Evolutionary conservation across 2,888 invertebrate genomes (phyloP).

Genomic region (Eristalinus aeneus): DNA sequence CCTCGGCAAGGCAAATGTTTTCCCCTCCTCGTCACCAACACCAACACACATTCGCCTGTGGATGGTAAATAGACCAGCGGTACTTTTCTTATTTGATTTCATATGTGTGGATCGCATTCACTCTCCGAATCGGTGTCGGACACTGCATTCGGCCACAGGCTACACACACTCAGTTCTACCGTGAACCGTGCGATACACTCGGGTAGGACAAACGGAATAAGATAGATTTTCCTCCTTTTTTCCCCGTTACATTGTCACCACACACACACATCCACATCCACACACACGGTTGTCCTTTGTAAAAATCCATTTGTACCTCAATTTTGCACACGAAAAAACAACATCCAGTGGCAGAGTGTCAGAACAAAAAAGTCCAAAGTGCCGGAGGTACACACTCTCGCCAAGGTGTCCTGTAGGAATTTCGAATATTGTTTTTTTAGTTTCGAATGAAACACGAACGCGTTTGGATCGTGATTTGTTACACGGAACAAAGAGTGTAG

Average conservation of each 20-base stretch:
- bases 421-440: slow-evolving; percentile 75
- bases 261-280: slow-evolving; percentile 49
- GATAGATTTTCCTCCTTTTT: slow-evolving; percentile 37
- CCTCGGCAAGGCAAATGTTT: slow-evolving; percentile 4
- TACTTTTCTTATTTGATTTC: slow-evolving; percentile 52
- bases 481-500: background rate
- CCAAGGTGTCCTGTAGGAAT: slow-evolving; percentile 72
- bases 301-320: slow-evolving; percentile 44
- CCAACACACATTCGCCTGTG: slow-evolving; percentile 41
- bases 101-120: slow-evolving; percentile 49
- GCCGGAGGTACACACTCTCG: background rate
- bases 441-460: slow-evolving; percentile 80
- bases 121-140: slow-evolving; percentile 3
- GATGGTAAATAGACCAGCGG: slow-evolving; percentile 41
- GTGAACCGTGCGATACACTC: slow-evolving; percentile 40
- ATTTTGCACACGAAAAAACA: slow-evolving; percentile 52
- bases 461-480: slow-evolving; percentile 74
- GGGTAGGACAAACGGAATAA: slow-evolving; percentile 41
- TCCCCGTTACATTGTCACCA: slow-evolving; percentile 46
- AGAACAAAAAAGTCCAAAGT: slow-evolving; percentile 3
- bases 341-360: background rate
- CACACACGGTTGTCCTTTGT: background rate
- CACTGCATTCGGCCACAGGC: slow-evolving; percentile 10
- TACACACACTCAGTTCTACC: slow-evolving; percentile 57
- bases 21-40: slow-evolving; percentile 66